Percentiles rank a stretch among this genome's conserved stretches.
phyloP scores from a whole-genome alignment of 2,113 vertebrate genomes.

The Condylura cristata region DNA sequence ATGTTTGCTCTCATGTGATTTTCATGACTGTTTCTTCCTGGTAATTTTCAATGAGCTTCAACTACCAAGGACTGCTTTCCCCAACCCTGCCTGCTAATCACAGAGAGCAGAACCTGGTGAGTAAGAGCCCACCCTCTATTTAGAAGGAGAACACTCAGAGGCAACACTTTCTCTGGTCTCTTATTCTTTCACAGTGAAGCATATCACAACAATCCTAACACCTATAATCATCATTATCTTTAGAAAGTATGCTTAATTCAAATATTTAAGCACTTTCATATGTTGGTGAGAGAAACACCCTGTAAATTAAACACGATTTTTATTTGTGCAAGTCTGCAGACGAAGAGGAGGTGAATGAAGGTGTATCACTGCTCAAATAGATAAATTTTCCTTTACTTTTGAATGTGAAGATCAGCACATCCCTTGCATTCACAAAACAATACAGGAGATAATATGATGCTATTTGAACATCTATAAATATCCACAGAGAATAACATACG shows the following conservation, averaged over 20 bases:
- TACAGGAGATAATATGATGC: background rate
- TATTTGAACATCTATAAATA: slow-evolving; percentile 53
- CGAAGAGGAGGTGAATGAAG: background rate
- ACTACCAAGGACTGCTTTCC: background rate
- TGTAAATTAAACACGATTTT: background rate
- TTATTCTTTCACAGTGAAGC: slow-evolving; percentile 1
- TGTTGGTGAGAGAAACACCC: slow-evolving; percentile 26
- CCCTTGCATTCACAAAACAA: background rate
- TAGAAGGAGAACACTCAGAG: background rate
- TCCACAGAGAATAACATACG: background rate
- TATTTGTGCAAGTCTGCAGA: background rate
- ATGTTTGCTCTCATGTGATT: slow-evolving; percentile 34
- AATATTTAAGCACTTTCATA: slow-evolving; percentile 42
- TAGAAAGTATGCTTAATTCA: slow-evolving; percentile 32
- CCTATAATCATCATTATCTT: background rate
- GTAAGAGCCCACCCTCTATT: background rate
- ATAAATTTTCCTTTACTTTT: slow-evolving; percentile 38
- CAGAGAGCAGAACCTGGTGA: background rate
- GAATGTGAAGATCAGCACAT: background rate
- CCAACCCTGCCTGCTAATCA: background rate
- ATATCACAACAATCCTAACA: slow-evolving; percentile 3
- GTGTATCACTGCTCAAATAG: background rate
- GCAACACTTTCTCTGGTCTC: background rate
- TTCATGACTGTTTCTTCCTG: background rate
- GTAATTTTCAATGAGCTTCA: slow-evolving; percentile 49